Conservation (phyloP, 1,140 invertebrate species). For the Scaptomyza pallida region DNA sequence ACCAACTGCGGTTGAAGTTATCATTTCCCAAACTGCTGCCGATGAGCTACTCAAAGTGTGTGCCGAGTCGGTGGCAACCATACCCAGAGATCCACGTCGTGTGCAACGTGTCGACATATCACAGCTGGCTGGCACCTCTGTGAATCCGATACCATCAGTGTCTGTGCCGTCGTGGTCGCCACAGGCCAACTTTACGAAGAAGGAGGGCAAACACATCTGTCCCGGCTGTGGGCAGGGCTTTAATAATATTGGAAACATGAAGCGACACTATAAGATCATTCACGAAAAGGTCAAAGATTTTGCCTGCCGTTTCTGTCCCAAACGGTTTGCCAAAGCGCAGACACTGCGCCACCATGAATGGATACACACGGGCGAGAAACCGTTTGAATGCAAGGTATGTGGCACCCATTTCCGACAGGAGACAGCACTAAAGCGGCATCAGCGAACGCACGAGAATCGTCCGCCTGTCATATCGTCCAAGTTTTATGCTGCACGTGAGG, state of each 20-base stretch:
- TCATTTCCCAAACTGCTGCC: slow-evolving; percentile 69
- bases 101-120: slow-evolving; percentile 75
- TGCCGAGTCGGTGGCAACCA: slow-evolving; percentile 76
- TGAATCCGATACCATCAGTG: slow-evolving; percentile 76
- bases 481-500: slow-evolving; percentile 75
- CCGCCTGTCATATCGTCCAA: slow-evolving; percentile 74
- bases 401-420: slow-evolving; percentile 79
- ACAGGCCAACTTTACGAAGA: slow-evolving; percentile 79
- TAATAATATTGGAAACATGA: slow-evolving; percentile 79
- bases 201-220: slow-evolving; percentile 79
- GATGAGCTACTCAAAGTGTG: slow-evolving; percentile 79
- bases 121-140: slow-evolving; percentile 71
- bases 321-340: slow-evolving; percentile 78
- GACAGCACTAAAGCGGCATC: slow-evolving; percentile 76
- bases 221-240: slow-evolving; percentile 80
- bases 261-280: slow-evolving; percentile 79
- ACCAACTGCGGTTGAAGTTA: slow-evolving; percentile 24
- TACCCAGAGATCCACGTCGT: slow-evolving; percentile 74
- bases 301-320: slow-evolving; percentile 75
- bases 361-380: slow-evolving; percentile 84
- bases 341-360: slow-evolving; percentile 81
- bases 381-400: slow-evolving; percentile 74
- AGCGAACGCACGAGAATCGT: slow-evolving; percentile 75
- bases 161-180: slow-evolving; percentile 79
- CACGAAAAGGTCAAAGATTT: slow-evolving; percentile 82